phyloP scores from a whole-genome alignment of 2,113 vertebrate genomes.

The Salvelinus fontinalis region DNA sequence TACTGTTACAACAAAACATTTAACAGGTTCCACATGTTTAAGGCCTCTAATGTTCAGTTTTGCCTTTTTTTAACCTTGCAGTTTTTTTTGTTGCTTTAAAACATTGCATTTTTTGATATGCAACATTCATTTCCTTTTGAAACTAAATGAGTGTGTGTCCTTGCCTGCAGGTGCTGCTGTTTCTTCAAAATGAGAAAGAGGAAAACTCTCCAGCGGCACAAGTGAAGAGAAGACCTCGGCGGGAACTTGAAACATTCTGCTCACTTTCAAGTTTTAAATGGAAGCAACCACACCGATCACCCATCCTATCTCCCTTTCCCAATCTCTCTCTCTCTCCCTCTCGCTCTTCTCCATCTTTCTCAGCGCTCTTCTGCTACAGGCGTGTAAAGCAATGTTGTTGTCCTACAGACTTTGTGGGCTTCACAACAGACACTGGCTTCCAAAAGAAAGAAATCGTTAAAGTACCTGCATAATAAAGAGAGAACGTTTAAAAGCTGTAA shows the following conservation, averaged over 20 bases:
- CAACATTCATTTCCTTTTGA: background rate
- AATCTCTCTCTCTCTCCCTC: conserved; percentile 3
- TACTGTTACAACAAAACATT: too few species aligned
- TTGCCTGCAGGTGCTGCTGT: conserved; percentile 89
- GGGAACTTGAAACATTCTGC: conserved; percentile 76
- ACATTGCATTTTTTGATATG: background rate
- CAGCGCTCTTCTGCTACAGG: conserved; percentile 56
- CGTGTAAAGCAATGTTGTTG: conserved; percentile 63
- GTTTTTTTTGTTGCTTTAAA: background rate
- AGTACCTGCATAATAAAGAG: conserved; percentile 53
- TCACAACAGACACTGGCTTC: conserved; percentile 61
- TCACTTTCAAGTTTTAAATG: conserved; percentile 80
- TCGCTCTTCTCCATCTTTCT: conserved; percentile 26
- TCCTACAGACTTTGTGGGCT: conserved; percentile 34
- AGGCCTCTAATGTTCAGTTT: background rate
- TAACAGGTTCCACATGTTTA: too few species aligned
- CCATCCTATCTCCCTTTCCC: conserved; percentile 29
- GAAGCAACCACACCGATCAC: conserved; percentile 71
- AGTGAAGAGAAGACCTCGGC: conserved; percentile 63
- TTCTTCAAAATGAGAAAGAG: conserved; percentile 98
- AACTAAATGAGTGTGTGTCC: background rate
- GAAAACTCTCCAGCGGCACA: conserved; percentile 94
- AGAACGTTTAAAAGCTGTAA: conserved; percentile 68
- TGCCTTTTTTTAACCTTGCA: too few species aligned
- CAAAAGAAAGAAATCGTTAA: conserved; percentile 56